phyloP scores from a whole-genome alignment of 2,888 invertebrate genomes.

The Pantelozetes paolii region DNA sequence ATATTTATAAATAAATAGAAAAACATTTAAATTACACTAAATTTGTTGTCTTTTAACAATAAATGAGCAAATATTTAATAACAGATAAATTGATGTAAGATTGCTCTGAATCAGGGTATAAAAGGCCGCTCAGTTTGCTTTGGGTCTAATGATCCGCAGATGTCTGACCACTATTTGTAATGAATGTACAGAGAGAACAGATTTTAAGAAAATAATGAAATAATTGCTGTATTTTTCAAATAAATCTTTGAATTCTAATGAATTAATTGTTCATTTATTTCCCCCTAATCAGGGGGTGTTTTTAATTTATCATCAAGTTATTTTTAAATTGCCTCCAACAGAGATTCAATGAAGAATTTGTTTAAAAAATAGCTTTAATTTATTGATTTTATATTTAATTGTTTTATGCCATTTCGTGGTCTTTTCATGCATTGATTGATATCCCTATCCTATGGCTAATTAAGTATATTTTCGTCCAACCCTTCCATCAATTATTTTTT shows the following conservation, averaged over 20 bases:
- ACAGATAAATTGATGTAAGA: neutral
- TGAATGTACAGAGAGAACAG: constrained; percentile 25
- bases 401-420: too few species aligned
- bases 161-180: constrained; percentile 30
- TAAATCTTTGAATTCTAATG: constrained; percentile 16
- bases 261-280: neutral
- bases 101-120: constrained; percentile 35
- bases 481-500: too few species aligned
- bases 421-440: too few species aligned
- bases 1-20: constrained; percentile 22
- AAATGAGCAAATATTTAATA: constrained; percentile 25
- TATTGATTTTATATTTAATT: too few species aligned
- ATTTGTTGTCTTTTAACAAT: constrained; percentile 21
- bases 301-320: too few species aligned
- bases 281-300: too few species aligned
- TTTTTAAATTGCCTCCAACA: too few species aligned
- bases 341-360: too few species aligned
- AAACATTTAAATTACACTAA: constrained; percentile 10
- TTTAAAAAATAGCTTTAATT: too few species aligned
- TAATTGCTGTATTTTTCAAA: constrained; percentile 36
- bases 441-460: too few species aligned
- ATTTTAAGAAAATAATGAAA: neutral
- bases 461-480: too few species aligned
- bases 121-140: constrained; percentile 28
- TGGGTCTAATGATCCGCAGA: constrained; percentile 7